Conservation (phyloP, 2,888 invertebrate genomes). For the Hybos culiciformis region DNA sequence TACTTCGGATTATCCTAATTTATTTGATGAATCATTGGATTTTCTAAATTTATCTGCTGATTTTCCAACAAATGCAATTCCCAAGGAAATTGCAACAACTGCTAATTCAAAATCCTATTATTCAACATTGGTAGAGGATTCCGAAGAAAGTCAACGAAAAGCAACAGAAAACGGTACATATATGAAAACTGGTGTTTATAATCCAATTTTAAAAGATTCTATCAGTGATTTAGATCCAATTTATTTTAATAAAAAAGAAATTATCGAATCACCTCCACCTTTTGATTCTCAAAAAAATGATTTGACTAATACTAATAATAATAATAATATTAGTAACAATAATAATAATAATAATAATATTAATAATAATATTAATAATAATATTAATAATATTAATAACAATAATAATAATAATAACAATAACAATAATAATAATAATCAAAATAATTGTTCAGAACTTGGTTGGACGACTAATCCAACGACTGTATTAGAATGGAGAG, state of each 20-base stretch:
- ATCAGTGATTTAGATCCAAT: neutral
- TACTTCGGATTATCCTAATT: too few species aligned
- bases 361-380: neutral
- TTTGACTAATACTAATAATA: conserved; percentile 1
- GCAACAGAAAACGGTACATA: conserved; percentile 30
- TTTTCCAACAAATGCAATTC: conserved; percentile 12
- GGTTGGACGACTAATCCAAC: neutral
- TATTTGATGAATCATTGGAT: conserved; percentile 21
- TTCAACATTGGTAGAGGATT: conserved; percentile 31
- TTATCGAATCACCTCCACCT: conserved; percentile 3
- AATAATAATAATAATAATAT: too few species aligned
- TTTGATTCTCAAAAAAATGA: conserved; percentile 1
- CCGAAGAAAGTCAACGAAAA: conserved; percentile 29
- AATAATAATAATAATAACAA: neutral
- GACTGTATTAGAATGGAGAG: neutral
- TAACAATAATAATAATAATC: neutral
- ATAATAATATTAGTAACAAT: too few species aligned
- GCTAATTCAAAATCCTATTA: conserved; percentile 20
- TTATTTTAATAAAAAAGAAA: conserved; percentile 6
- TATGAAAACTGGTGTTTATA: conserved; percentile 33
- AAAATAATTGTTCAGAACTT: too few species aligned
- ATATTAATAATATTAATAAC: conserved; percentile 1
- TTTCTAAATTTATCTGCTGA: conserved; percentile 18
- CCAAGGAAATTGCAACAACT: neutral
- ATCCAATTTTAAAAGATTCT: conserved; percentile 26